Conservation (phyloP, 2,797 vertebrate genomes). For the Bradypus variegatus region DNA sequence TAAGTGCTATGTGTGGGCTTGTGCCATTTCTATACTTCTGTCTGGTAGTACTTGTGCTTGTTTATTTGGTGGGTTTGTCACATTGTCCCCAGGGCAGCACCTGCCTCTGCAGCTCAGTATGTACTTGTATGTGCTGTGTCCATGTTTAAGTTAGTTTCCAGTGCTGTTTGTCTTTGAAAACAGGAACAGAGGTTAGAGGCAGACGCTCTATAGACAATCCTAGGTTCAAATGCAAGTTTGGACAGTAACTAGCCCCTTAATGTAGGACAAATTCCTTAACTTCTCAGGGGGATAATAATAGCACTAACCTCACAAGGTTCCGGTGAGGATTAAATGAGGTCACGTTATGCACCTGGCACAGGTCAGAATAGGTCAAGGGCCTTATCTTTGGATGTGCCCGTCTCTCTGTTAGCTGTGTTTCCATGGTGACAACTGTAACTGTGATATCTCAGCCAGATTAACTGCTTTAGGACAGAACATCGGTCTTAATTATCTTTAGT, state of each 20-base stretch:
- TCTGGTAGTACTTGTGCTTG: neutral
- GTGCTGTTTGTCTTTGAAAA: neutral
- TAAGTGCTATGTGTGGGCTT: neutral
- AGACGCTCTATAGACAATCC: neutral
- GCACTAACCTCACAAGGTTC: neutral
- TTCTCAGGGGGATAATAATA: neutral
- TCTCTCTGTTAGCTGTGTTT: neutral
- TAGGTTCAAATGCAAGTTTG: neutral
- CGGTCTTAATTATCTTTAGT: neutral
- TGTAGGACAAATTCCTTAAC: neutral
- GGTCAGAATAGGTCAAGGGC: neutral
- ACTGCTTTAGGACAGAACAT: neutral
- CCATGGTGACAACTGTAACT: neutral
- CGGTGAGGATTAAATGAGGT: neutral
- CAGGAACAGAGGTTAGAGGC: neutral
- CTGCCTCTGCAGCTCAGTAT: neutral
- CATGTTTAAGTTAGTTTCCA: neutral
- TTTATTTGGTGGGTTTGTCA: neutral
- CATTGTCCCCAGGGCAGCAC: neutral
- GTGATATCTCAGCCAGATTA: neutral
- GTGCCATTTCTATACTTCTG: neutral
- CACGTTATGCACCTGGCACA: neutral
- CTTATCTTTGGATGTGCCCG: neutral
- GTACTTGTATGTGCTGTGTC: neutral
- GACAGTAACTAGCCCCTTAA: neutral